These are phyloP conservation scores for Bombyx mandarina DNA, from an alignment of 1,140 invertebrate species.

Conservation along the genomic window DNA sequence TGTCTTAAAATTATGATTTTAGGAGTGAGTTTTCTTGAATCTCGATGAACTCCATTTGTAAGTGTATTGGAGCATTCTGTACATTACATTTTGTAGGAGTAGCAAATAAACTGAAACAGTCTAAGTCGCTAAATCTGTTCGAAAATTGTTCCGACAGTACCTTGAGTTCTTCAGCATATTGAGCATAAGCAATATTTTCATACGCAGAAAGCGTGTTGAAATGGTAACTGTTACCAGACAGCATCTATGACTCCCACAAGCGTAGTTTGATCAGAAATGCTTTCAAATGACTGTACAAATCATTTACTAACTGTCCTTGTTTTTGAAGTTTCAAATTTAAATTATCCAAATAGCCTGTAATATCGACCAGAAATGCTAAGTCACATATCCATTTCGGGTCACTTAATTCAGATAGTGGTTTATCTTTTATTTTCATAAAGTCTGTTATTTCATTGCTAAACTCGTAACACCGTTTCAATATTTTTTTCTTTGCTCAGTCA, in stretches of 20 bases:
- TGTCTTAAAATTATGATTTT: not conserved
- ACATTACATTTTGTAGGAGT: too few relatives aligned
- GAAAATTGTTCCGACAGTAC: not conserved
- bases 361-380: conserved; percentile 2
- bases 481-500: conserved; percentile 1
- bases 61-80: not conserved
- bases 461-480: not conserved
- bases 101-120: not conserved
- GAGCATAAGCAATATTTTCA: not conserved
- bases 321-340: conserved; percentile 6
- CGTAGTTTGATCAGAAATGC: not conserved
- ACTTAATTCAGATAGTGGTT: not conserved
- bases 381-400: conserved; percentile 4
- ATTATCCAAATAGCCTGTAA: conserved; percentile 1
- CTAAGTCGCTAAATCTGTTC: not conserved
- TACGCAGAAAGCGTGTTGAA: too few relatives aligned
- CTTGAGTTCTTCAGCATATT: conserved; percentile 5
- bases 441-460: not conserved
- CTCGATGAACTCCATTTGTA: not conserved
- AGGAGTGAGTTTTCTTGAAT: not conserved
- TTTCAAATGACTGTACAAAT: conserved; percentile 3
- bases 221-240: not conserved
- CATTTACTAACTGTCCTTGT: conserved; percentile 4
- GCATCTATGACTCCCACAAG: conserved; percentile 4
- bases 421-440: too few relatives aligned